phyloP scores from a whole-genome alignment of 2,888 invertebrate genomes.

The Sinotaia quadrata region DNA sequence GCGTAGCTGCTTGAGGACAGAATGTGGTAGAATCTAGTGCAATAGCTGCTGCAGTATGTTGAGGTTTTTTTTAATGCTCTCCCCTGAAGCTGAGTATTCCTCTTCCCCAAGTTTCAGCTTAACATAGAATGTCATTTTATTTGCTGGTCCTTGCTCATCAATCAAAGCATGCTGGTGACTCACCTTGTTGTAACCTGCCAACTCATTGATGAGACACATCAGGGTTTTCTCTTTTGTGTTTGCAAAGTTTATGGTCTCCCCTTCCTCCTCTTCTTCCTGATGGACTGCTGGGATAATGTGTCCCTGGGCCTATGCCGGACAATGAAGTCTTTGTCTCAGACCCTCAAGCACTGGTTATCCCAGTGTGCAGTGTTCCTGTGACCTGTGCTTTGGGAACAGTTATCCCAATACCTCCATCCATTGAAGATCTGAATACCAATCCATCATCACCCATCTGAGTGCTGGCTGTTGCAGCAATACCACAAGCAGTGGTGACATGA shows the following conservation, averaged over 20 bases:
- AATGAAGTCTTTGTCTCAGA: background rate
- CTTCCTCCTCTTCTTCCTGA: constrained; percentile 24
- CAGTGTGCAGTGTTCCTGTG: constrained; percentile 15
- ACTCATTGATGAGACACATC: constrained; percentile 98
- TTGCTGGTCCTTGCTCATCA: constrained; percentile 97
- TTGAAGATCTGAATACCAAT: background rate
- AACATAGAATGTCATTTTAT: constrained; percentile 97
- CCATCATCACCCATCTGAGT: background rate
- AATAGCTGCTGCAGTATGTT: constrained; percentile 93
- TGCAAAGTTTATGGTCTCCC: constrained; percentile 59
- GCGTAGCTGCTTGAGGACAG: constrained; percentile 59
- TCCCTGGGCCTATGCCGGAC: background rate
- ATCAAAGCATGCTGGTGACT: constrained; percentile 96
- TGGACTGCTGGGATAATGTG: background rate
- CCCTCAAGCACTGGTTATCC: constrained; percentile 19
- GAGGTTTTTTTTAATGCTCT: constrained; percentile 98
- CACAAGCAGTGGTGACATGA: constrained; percentile 6
- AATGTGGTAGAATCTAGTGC: constrained; percentile 84
- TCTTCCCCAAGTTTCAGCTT: constrained; percentile 86
- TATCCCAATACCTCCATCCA: too few species aligned
- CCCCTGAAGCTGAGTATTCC: constrained; percentile 82
- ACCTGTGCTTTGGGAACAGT: constrained; percentile 6
- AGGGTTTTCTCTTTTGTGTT: constrained; percentile 85
- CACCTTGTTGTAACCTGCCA: constrained; percentile 97
- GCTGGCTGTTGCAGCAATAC: background rate